These are phyloP conservation scores for Leptopilina boulardi DNA, from an alignment of 1,140 invertebrate genomes.

Conservation along the genomic window DNA sequence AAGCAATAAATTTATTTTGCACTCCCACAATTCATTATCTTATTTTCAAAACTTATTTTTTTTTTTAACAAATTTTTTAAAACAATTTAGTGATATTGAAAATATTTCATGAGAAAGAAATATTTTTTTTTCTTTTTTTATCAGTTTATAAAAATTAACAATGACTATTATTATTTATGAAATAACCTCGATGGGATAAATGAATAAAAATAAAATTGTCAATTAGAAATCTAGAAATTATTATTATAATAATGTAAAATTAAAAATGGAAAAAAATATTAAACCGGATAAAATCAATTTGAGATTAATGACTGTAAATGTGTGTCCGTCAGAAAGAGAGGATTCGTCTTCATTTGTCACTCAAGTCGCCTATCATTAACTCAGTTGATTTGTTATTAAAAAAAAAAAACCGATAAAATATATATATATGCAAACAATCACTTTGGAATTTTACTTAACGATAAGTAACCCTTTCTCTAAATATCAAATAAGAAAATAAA, in stretches of 20 bases:
- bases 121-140: no score
- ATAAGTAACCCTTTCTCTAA: constrained; percentile 48
- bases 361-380: constrained; percentile 44
- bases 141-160: no score
- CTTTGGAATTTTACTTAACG: constrained; percentile 53
- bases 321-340: constrained; percentile 10
- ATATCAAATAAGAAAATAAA: constrained; percentile 47
- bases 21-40: not conserved
- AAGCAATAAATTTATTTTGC: constrained; percentile 19
- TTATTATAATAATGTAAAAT: no score
- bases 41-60: not conserved
- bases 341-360: constrained; percentile 57
- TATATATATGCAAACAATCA: constrained; percentile 40
- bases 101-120: not conserved
- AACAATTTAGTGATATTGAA: not conserved
- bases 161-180: no score
- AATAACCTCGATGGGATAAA: no score
- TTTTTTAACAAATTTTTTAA: not conserved
- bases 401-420: not conserved
- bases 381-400: constrained; percentile 39
- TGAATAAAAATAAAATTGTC: no score
- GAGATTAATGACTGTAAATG: not conserved
- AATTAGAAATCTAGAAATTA: no score
- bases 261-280: no score
- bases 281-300: constrained; percentile 17